phyloP scores from a whole-genome alignment of 2,888 invertebrate species.

The Agrotis ipsilon region DNA sequence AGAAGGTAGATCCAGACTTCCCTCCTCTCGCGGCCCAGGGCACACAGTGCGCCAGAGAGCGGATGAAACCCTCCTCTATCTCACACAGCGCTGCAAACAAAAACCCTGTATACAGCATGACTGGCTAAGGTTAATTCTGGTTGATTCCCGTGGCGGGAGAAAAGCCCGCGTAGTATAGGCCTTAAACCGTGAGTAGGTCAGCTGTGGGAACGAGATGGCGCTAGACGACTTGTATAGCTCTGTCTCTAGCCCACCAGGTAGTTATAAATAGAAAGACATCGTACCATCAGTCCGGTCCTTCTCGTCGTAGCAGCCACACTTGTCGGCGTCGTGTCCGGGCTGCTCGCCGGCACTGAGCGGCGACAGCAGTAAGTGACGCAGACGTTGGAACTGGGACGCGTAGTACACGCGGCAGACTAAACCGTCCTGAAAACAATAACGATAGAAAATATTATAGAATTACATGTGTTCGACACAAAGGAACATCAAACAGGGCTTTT shows the following conservation, averaged over 20 bases:
- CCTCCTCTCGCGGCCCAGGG: conserved; percentile 99
- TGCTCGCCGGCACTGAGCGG: conserved; percentile 67
- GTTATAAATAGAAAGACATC: not conserved
- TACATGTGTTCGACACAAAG: too few relatives aligned
- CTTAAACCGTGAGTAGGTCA: too few relatives aligned
- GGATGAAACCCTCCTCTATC: conserved; percentile 93
- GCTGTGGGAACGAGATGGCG: too few relatives aligned
- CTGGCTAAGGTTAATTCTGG: too few relatives aligned
- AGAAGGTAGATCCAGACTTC: conserved; percentile 99
- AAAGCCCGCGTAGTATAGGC: too few relatives aligned
- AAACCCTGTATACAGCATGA: not conserved
- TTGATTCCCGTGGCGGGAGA: too few relatives aligned
- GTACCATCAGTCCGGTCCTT: conserved; percentile 66
- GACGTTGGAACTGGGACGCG: conserved; percentile 96
- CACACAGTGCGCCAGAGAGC: conserved; percentile 96
- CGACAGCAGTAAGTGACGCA: conserved; percentile 91
- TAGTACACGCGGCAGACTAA: conserved; percentile 98
- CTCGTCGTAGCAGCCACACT: conserved; percentile 74
- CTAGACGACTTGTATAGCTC: too few relatives aligned
- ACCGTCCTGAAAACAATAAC: conserved; percentile 89
- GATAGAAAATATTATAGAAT: too few relatives aligned
- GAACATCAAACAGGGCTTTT: too few relatives aligned
- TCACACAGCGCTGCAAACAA: conserved; percentile 80
- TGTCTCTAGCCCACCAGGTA: too few relatives aligned
- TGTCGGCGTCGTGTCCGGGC: not conserved